Percentiles rank a stretch among this genome's conserved stretches.
Conservation (phyloP, 1,140 invertebrate species). For the Drosophila eugracilis region DNA sequence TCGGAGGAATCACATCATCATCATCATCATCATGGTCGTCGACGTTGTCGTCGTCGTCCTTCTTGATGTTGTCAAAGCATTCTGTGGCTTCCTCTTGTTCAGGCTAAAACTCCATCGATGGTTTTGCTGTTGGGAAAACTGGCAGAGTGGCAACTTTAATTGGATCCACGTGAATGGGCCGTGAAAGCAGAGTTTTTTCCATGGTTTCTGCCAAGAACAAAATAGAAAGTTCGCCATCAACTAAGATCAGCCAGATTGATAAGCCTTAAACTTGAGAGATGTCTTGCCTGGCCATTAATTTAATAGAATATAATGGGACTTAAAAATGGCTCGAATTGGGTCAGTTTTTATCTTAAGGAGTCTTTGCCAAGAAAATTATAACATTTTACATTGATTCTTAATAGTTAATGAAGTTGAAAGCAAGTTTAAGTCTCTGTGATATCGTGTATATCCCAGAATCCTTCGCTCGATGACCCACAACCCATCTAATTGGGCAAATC, state of each 20-base stretch:
- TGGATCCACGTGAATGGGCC: conserved; percentile 33
- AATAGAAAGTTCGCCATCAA: conserved; percentile 11
- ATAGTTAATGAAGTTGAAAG: too few species aligned
- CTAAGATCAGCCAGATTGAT: conserved; percentile 14
- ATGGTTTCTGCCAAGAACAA: conserved; percentile 5
- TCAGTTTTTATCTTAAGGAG: neutral
- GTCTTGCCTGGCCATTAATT: conserved; percentile 4
- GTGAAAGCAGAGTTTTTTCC: neutral
- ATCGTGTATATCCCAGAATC: neutral
- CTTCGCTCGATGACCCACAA: neutral
- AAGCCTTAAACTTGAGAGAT: conserved; percentile 3
- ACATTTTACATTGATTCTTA: too few species aligned
- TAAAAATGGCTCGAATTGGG: neutral
- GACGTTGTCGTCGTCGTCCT: conserved; percentile 14
- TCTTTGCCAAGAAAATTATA: neutral
- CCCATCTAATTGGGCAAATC: conserved; percentile 22
- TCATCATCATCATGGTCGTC: conserved; percentile 11
- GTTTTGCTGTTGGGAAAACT: conserved; percentile 3
- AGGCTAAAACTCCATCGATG: conserved; percentile 9
- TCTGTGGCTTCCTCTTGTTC: conserved; percentile 34
- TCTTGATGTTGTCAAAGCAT: conserved; percentile 55
- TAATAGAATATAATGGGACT: conserved; percentile 4
- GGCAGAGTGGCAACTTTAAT: conserved; percentile 33
- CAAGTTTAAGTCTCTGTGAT: too few species aligned
- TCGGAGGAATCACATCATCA: conserved; percentile 23